These are phyloP conservation scores for Egretta garzetta DNA, from an alignment of 2,113 vertebrate species.

Conservation along the genomic window DNA sequence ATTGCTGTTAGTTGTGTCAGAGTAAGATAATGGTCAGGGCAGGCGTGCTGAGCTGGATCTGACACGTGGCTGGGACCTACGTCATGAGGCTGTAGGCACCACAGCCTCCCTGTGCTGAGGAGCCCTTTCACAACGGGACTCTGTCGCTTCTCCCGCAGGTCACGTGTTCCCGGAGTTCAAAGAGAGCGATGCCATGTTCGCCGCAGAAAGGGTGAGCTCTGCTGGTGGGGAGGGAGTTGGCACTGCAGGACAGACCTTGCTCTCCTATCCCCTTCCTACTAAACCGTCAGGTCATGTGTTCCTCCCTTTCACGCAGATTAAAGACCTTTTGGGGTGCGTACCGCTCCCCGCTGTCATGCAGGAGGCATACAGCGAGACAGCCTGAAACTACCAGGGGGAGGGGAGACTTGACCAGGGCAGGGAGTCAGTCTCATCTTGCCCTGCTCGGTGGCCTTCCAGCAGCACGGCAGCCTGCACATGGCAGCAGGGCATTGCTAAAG, in stretches of 20 bases:
- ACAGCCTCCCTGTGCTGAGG: background rate
- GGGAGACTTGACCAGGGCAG: background rate
- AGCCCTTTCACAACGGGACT: rapidly evolving
- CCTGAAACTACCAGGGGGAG: background rate
- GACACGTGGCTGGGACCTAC: rapidly evolving
- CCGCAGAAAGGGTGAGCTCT: slow-evolving; percentile 90
- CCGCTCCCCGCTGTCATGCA: rapidly evolving
- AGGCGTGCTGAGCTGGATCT: background rate
- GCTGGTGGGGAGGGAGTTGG: background rate
- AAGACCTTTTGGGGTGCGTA: background rate
- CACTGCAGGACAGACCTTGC: background rate
- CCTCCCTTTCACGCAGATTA: rapidly evolving
- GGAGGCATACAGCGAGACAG: background rate
- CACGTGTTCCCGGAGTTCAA: slow-evolving; percentile 97
- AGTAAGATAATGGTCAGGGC: background rate
- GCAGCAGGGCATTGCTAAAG: background rate
- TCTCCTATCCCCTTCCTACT: background rate
- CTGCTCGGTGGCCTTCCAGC: background rate
- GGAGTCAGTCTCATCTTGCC: background rate
- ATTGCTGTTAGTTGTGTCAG: background rate
- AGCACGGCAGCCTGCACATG: background rate
- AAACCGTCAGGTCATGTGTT: background rate
- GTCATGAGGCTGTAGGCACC: background rate
- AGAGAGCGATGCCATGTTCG: slow-evolving; percentile 98
- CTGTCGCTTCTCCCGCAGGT: slow-evolving; percentile 71